phyloP scores from a whole-genome alignment of 2,113 vertebrate species.

The Eurystomus gularis region DNA sequence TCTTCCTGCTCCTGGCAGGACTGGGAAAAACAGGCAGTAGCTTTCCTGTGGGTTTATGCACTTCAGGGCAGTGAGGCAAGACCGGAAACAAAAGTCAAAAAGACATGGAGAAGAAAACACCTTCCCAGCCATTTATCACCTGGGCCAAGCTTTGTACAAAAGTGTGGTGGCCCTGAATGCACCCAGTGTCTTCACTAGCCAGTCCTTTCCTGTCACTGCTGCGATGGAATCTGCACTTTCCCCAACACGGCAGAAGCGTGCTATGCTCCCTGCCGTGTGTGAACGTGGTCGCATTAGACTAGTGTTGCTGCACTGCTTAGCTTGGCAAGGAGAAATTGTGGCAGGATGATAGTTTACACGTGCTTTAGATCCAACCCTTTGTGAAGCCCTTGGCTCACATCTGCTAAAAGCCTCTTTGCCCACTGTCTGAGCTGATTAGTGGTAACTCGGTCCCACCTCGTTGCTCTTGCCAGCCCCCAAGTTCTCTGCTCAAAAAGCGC shows the following conservation, averaged over 20 bases:
- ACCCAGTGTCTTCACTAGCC: neutral
- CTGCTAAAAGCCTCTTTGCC: neutral
- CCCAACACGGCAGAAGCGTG: neutral
- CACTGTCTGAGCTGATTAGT: neutral
- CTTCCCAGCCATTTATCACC: neutral
- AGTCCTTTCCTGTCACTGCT: neutral
- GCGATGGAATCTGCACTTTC: neutral
- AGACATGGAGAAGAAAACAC: neutral
- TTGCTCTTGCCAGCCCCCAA: neutral
- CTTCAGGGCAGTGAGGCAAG: neutral
- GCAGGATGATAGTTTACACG: neutral
- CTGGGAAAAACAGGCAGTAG: neutral
- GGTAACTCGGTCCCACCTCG: neutral
- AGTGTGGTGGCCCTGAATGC: neutral
- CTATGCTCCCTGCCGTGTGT: neutral
- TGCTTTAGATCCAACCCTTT: neutral
- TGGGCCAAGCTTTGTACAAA: neutral
- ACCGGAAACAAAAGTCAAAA: neutral
- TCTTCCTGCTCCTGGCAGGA: neutral
- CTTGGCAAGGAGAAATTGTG: neutral
- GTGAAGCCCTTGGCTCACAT: neutral
- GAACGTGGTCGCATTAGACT: accelerated
- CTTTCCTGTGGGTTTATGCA: neutral
- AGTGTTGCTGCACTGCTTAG: neutral
- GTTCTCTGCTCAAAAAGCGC: neutral